A percentile compares a stretch with the other conserved stretches of the same genome.
These are phyloP conservation scores for Drosophila neonasuta DNA, from an alignment of 2,888 invertebrate genomes.

Conservation along the genomic window DNA sequence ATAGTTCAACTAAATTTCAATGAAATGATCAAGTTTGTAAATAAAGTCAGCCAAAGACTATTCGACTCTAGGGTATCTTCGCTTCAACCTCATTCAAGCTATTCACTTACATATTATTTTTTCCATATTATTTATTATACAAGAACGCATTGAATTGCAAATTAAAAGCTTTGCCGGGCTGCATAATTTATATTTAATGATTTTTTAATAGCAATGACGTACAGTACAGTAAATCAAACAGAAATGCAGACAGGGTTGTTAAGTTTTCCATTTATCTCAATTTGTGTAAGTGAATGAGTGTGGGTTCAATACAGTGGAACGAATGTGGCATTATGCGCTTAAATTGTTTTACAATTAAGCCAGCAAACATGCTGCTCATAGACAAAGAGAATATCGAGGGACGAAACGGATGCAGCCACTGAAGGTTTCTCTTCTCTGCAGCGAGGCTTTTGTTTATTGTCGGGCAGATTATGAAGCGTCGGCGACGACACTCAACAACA, in stretches of 20 bases:
- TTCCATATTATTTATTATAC: conserved; percentile 43
- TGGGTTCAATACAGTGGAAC: conserved; percentile 34
- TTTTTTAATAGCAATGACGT: conserved; percentile 54
- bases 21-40: too few species aligned
- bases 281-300: not conserved
- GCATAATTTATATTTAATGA: conserved; percentile 62
- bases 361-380: conserved; percentile 14
- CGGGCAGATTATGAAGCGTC: conserved; percentile 61
- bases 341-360: conserved; percentile 70
- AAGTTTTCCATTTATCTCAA: not conserved
- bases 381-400: not conserved
- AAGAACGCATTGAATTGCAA: conserved; percentile 54
- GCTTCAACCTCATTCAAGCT: not conserved
- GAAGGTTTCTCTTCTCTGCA: conserved; percentile 26
- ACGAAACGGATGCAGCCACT: conserved; percentile 36
- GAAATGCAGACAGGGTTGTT: conserved; percentile 33
- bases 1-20: too few species aligned
- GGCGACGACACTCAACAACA: conserved; percentile 40
- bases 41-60: not conserved
- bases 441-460: conserved; percentile 64
- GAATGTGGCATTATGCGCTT: conserved; percentile 58
- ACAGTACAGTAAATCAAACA: conserved; percentile 63
- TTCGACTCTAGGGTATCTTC: conserved; percentile 14
- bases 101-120: conserved; percentile 1
- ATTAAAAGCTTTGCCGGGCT: conserved; percentile 50